Evolutionary conservation across 2,797 vertebrate species (phyloP), one percentile per base, ranked within the genome.

Genomic region (Eleutherodactylus coqui): DNA sequence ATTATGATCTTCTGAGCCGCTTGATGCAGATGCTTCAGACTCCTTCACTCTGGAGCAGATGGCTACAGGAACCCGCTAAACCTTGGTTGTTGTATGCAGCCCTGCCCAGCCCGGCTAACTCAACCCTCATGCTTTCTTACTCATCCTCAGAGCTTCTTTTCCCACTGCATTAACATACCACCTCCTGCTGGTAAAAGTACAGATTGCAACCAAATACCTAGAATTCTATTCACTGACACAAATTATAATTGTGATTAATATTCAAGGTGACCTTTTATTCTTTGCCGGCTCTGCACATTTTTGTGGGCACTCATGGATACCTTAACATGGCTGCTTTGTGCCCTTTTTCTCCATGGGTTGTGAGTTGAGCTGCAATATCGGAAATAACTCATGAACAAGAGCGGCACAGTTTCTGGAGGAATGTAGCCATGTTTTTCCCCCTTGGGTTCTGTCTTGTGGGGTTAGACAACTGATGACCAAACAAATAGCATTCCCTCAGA

Each of bases 51-150:
- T 62, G 45, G 27, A 86, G 75, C 81, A 87, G 73, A 87, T 83
- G 85, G 60, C 79, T 79, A 10, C 43, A 29, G 29, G 51, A 58
- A 69, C 41, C 62, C 5, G 19, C 60, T 72, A 21, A n/a, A 73
- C 81, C 79, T 78, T 79, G 64, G 85, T 29, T 83, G 73, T 45
- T 36, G 70, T 78, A 51, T 62, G 62, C 82, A 84, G 86, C 81
- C 86, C 64, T 21, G 67, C 67, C 67, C 67, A 79, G 13, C 80
- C 72, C 32, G 34, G 41, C 27, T 36, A 73, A 82, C 47, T 73
- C 86, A 87, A 19, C 86, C 86, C 75, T 79, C 38, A 24, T 78
- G 67, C 67, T 36, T n/a, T 70, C 73, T 83, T 69, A 83, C 55
- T 78, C 73, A 86, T 43, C 34, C 67, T 24, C 67, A 69, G 5